Evolutionary conservation across 2,797 vertebrate species (phyloP).

Genomic region (Sitta carolinensis): DNA sequence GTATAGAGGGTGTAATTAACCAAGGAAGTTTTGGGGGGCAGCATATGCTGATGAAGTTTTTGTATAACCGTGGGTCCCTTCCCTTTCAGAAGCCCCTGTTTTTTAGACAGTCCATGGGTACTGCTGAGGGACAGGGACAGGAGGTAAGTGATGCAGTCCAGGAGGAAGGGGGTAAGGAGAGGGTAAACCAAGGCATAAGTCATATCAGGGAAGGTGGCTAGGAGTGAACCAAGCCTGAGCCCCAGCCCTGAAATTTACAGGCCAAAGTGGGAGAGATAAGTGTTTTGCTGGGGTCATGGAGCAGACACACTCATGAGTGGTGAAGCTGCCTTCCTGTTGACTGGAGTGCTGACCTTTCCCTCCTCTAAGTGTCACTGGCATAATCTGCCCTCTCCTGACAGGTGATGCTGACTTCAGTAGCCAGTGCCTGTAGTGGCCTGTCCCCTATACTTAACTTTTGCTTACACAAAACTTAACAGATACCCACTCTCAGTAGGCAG

Average conservation of each 20-base stretch:
- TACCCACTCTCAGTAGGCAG: neutral
- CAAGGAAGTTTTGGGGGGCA: neutral
- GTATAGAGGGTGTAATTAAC: neutral
- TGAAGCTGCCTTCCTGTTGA: neutral
- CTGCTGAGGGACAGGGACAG: neutral
- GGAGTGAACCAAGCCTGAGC: neutral
- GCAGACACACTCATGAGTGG: accelerated
- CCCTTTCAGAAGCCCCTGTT: neutral
- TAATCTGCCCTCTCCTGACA: neutral
- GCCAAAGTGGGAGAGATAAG: neutral
- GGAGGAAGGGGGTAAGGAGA: neutral
- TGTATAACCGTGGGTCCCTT: neutral
- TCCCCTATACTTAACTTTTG: neutral
- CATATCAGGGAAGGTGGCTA: neutral
- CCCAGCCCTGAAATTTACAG: neutral
- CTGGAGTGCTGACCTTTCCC: neutral
- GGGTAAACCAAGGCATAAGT: neutral
- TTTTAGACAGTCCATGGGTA: neutral
- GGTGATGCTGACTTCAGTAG: neutral
- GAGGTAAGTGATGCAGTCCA: neutral
- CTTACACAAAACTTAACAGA: neutral
- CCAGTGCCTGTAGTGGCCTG: accelerated
- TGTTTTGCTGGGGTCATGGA: neutral
- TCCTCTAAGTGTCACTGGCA: neutral
- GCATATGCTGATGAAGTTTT: neutral